Evolutionary conservation across 2,113 vertebrate species (phyloP).

Genomic region (Chaetorhynchus papuensis): DNA sequence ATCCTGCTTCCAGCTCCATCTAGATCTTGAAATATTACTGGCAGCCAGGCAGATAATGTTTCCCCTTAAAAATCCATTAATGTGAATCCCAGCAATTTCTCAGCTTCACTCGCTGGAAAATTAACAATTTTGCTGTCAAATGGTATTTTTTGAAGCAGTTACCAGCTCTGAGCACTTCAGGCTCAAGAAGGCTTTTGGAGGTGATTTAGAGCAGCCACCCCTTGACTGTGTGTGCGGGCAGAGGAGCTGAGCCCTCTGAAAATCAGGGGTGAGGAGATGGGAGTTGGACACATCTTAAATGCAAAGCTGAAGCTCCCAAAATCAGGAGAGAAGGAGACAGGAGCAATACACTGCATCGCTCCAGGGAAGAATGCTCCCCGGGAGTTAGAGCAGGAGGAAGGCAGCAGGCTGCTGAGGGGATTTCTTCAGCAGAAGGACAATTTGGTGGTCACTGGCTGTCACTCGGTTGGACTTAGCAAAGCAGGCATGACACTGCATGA

Average conservation of each 20-base stretch:
- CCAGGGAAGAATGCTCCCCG: not conserved
- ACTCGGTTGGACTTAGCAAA: not conserved
- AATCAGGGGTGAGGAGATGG: not conserved
- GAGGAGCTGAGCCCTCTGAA: not conserved
- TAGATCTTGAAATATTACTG: not conserved
- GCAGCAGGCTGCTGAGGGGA: not conserved
- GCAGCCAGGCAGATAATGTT: not conserved
- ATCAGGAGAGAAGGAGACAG: not conserved
- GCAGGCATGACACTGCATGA: not conserved
- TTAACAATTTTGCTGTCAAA: not conserved
- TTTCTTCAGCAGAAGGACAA: not conserved
- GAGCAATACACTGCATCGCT: not conserved
- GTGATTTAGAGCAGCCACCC: not conserved
- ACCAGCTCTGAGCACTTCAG: not conserved
- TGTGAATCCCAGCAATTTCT: not conserved
- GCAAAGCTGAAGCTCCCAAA: not conserved
- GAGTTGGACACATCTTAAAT: not conserved
- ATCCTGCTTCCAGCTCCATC: not conserved
- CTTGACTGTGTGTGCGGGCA: rapidly evolving
- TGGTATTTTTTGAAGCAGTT: not conserved
- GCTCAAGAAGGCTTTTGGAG: not conserved
- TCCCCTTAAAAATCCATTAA: not conserved
- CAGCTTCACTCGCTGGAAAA: not conserved
- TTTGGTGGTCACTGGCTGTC: not conserved
- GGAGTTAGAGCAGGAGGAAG: not conserved